A percentile compares a stretch with the other conserved stretches of the same genome.
These are phyloP conservation scores for Siderastrea radians DNA, from an alignment of 92 coral and sea anemone genomes.

Conservation along the genomic window DNA sequence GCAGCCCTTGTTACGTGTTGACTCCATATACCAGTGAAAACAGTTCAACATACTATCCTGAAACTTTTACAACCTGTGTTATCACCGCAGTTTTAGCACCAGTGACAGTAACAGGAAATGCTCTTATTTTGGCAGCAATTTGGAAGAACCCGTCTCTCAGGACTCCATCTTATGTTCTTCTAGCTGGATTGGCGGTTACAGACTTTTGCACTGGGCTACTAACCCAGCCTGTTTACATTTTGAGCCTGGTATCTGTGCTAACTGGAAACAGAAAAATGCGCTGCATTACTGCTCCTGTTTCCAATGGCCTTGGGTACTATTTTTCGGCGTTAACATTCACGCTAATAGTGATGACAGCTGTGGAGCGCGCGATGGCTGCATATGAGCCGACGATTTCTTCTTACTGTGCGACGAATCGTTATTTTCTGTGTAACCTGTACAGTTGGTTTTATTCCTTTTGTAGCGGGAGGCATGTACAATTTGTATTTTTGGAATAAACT, in stretches of 20 bases:
- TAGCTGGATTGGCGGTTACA: not conserved
- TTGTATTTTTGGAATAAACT: not conserved
- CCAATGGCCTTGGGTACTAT: not conserved
- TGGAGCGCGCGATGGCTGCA: not conserved
- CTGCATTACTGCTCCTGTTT: not conserved
- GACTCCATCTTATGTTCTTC: not conserved
- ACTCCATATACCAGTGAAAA: not conserved
- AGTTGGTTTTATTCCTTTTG: not conserved
- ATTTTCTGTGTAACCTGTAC: not conserved
- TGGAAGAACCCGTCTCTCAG: not conserved
- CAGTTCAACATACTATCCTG: not conserved
- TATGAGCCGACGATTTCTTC: constrained; percentile 4
- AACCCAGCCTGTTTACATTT: not conserved
- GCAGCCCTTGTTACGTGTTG: not conserved
- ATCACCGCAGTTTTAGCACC: not conserved
- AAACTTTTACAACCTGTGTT: not conserved
- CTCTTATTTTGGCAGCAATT: not conserved
- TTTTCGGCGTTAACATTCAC: not conserved
- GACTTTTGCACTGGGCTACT: constrained; percentile 1
- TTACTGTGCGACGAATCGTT: not conserved
- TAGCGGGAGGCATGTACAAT: not conserved
- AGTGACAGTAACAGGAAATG: not conserved
- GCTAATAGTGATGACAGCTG: not conserved
- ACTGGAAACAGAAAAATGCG: not conserved
- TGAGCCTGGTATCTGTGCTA: not conserved